These are phyloP conservation scores for Neoaliturus tenellus DNA, from an alignment of 2,888 invertebrate species.

Conservation along the genomic window DNA sequence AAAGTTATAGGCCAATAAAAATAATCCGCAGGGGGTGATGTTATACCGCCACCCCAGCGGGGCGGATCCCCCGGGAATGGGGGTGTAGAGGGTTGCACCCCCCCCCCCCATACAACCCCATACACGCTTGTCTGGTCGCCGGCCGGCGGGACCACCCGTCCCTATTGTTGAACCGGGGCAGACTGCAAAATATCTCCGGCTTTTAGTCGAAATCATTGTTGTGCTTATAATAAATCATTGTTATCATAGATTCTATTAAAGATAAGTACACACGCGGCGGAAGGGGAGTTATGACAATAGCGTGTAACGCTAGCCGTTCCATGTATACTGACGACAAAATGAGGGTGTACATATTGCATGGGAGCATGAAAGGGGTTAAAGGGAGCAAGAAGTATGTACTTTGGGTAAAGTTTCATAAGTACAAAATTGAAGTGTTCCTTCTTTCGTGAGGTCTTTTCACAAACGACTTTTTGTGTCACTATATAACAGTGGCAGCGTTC, in stretches of 20 bases:
- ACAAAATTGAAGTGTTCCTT: too few relatives aligned
- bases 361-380: too few relatives aligned
- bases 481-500: too few relatives aligned
- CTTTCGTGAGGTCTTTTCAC: too few relatives aligned
- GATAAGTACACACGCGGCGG: slow-evolving; percentile 19
- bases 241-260: neutral
- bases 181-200: neutral
- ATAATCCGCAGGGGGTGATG: slow-evolving; percentile 8
- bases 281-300: too few relatives aligned
- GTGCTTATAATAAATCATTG: neutral
- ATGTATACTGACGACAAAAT: too few relatives aligned
- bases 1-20: slow-evolving; percentile 30
- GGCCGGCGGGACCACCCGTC: neutral
- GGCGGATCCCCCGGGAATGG: neutral
- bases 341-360: too few relatives aligned
- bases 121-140: neutral
- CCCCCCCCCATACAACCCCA: too few relatives aligned
- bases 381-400: too few relatives aligned
- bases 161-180: neutral
- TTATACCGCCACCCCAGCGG: neutral
- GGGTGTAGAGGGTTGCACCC: neutral
- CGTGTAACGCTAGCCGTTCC: too few relatives aligned
- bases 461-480: too few relatives aligned
- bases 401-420: too few relatives aligned
- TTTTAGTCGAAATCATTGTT: neutral